phyloP scores from a whole-genome alignment of 1,140 invertebrate genomes.

The Melanaphis sacchari region DNA sequence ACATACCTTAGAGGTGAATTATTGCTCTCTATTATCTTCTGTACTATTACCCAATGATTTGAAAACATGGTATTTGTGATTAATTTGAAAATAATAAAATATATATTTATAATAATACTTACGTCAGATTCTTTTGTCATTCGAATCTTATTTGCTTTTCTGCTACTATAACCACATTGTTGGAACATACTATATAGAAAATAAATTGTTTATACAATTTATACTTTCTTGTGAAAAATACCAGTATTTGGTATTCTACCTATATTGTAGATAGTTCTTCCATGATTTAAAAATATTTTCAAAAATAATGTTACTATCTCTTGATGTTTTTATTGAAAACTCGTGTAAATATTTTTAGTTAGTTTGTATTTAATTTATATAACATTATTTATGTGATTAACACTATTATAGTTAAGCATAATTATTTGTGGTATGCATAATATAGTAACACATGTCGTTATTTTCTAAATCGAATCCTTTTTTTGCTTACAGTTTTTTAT shows the following conservation, averaged over 20 bases:
- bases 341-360: background rate
- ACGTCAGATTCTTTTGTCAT: background rate
- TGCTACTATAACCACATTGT: background rate
- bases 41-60: background rate
- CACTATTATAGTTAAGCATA: background rate
- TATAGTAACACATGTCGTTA: too few relatives aligned
- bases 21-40: constrained; percentile 31
- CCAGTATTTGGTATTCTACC: background rate
- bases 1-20: background rate
- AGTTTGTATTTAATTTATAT: background rate
- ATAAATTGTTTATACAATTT: constrained; percentile 6
- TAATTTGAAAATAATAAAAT: constrained; percentile 30
- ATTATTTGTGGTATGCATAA: background rate
- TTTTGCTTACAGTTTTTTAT: background rate
- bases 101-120: background rate
- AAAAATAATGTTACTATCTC: background rate
- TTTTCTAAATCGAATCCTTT: too few relatives aligned
- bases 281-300: background rate
- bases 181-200: background rate
- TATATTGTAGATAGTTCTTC: background rate
- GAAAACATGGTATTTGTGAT: constrained; percentile 30
- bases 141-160: background rate
- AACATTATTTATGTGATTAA: background rate
- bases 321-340: background rate
- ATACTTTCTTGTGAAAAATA: background rate